Evolutionary conservation across 1,140 invertebrate species (phyloP).

Genomic region (Drosophila funebris): DNA sequence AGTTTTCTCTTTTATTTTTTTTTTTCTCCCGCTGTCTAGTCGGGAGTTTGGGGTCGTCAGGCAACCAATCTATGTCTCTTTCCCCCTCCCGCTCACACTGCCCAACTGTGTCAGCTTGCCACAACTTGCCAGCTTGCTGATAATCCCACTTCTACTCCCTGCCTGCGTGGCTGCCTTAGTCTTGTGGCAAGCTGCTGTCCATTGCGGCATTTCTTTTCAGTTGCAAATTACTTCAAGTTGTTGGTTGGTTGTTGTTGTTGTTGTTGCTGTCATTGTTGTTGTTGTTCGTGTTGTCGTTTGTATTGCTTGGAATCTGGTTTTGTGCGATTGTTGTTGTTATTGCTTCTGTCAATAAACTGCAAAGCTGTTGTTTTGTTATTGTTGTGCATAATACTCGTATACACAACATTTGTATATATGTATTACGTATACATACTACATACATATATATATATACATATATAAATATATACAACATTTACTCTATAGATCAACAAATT

Average conservation of each 20-base stretch:
- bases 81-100: background rate
- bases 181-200: slow-evolving; percentile 22
- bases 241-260: slow-evolving; percentile 12
- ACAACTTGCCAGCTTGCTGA: slow-evolving; percentile 6
- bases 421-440: background rate
- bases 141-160: background rate
- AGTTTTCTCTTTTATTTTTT: slow-evolving; percentile 75
- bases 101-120: background rate
- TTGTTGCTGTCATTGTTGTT: slow-evolving; percentile 22
- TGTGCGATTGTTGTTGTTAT: slow-evolving; percentile 18
- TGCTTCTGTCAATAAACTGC: slow-evolving; percentile 68
- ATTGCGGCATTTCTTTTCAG: slow-evolving; percentile 70
- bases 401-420: background rate
- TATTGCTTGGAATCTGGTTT: slow-evolving; percentile 60
- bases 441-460: background rate
- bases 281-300: background rate
- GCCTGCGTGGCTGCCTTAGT: slow-evolving; percentile 28
- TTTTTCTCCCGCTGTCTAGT: slow-evolving; percentile 23
- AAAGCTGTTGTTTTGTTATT: slow-evolving; percentile 44
- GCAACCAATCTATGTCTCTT: slow-evolving; percentile 17
- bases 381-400: slow-evolving; percentile 10
- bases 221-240: slow-evolving; percentile 78
- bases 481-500: too few species aligned
- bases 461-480: too few species aligned
- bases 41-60: background rate